These are phyloP conservation scores for Eclectus roratus DNA, from an alignment of 2,113 vertebrate genomes.

Conservation along the genomic window DNA sequence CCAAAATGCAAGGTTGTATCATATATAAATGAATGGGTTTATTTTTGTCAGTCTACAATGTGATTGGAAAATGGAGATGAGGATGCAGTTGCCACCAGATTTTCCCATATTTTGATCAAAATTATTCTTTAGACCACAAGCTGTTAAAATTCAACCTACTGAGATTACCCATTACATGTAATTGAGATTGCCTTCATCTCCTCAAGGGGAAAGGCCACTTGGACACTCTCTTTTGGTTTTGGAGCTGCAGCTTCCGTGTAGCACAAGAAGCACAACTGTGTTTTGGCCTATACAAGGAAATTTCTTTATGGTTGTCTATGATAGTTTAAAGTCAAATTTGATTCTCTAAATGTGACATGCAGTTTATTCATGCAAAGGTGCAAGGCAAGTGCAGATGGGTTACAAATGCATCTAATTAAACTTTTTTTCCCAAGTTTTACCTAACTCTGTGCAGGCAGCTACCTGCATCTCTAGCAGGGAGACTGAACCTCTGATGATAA, in stretches of 20 bases:
- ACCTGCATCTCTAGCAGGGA: background rate
- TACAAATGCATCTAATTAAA: background rate
- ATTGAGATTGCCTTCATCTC: background rate
- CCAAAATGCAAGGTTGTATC: background rate
- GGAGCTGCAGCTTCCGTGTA: background rate
- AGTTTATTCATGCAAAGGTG: background rate
- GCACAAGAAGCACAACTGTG: background rate
- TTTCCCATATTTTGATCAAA: background rate
- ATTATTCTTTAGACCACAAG: background rate
- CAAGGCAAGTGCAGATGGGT: background rate
- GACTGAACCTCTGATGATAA: background rate
- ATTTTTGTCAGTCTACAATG: background rate
- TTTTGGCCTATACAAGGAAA: background rate
- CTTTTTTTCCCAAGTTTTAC: background rate
- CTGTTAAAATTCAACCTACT: background rate
- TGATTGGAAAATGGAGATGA: background rate
- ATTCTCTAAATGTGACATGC: background rate
- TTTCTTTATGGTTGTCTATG: background rate
- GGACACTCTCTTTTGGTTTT: background rate
- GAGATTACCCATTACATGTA: background rate
- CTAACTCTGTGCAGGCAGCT: background rate
- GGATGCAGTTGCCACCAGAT: background rate
- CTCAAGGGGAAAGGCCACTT: background rate
- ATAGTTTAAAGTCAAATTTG: background rate
- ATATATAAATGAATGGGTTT: background rate